Percentiles rank a stretch among this genome's conserved stretches.
These are phyloP conservation scores for Alectoris magna DNA, from an alignment of 2,797 vertebrate species.

Conservation along the genomic window DNA sequence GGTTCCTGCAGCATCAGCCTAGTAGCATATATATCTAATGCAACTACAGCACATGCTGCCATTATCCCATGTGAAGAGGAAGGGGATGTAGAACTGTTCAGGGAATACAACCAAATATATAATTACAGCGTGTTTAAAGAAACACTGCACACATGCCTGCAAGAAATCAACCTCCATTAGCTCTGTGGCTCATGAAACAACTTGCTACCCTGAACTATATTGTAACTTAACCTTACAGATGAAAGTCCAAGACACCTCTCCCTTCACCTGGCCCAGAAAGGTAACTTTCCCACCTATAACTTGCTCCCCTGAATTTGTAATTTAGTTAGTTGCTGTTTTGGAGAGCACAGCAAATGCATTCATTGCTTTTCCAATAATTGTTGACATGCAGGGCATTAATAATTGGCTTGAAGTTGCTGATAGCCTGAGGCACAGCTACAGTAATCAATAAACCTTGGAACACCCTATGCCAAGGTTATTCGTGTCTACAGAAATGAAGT, in stretches of 20 bases:
- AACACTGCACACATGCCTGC: background rate
- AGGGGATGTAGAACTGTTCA: background rate
- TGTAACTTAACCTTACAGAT: background rate
- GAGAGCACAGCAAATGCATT: background rate
- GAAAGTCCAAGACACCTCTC: background rate
- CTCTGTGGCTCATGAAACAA: background rate
- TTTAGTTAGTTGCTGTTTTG: background rate
- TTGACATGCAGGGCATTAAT: constrained; percentile 35
- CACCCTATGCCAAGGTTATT: constrained; percentile 34
- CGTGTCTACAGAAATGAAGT: background rate
- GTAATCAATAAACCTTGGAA: constrained; percentile 54
- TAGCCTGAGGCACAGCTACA: constrained; percentile 23
- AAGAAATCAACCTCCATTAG: background rate
- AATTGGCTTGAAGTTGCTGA: constrained; percentile 25
- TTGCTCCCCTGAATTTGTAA: background rate
- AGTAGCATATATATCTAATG: background rate
- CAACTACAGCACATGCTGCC: background rate
- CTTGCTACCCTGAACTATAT: background rate
- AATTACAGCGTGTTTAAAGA: background rate
- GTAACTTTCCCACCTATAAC: background rate
- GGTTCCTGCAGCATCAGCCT: background rate
- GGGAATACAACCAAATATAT: background rate
- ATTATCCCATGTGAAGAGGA: background rate
- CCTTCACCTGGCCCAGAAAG: background rate
- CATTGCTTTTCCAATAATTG: constrained; percentile 34